phyloP scores from a whole-genome alignment of 1,140 invertebrate species.

The Metaphire vulgaris region DNA sequence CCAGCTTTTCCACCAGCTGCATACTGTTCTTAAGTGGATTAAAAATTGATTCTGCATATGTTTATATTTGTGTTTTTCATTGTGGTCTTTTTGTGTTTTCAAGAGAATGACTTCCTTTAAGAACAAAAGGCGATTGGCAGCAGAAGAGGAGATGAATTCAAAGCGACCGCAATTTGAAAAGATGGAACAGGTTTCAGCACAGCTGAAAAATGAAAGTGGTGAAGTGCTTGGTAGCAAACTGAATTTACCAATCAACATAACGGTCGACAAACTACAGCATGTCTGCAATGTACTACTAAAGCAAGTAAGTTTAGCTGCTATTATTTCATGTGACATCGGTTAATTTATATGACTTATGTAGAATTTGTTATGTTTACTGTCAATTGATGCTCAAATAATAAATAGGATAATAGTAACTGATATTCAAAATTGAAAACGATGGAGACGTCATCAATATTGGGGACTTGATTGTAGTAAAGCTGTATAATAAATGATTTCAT shows the following conservation, averaged over 20 bases:
- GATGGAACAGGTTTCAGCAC: background rate
- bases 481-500: background rate
- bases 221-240: background rate
- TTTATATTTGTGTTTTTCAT: no score
- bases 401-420: background rate
- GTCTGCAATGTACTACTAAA: background rate
- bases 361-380: background rate
- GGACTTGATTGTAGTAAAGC: background rate
- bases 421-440: background rate
- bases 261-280: background rate
- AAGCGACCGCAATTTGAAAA: background rate
- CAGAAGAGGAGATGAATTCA: background rate
- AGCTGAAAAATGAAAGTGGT: background rate
- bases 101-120: background rate
- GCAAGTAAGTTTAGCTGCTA: background rate
- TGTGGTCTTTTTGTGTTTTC: no score
- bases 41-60: no score
- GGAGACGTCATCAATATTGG: no score
- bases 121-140: background rate
- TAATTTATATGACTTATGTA: background rate
- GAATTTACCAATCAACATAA: background rate
- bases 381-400: background rate
- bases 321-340: no score
- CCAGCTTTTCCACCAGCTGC: no score
- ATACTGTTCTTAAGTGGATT: no score